Evolutionary conservation across 2,797 vertebrate genomes (phyloP), one percentile per base, ranked within the genome.

Genomic region (Xenentodon cancila): DNA sequence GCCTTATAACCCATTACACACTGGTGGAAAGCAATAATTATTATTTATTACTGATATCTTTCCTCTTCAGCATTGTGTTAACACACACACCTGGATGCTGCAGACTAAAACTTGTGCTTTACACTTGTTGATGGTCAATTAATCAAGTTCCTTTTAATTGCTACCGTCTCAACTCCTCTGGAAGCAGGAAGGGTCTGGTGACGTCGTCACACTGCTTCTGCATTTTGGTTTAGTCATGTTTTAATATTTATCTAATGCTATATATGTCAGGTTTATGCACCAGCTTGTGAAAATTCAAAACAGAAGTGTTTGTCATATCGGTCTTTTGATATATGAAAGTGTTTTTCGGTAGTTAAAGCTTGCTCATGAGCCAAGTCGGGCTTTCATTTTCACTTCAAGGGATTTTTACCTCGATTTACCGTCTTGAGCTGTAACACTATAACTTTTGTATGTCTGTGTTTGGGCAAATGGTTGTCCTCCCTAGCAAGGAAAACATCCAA

Each of bases 121-220:
- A 25, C 25, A 25, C 5, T 30, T 30, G 55, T 34, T 48, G 46
- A 42, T 68, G 75, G 73, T 82, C 69, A 71, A 69, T 81, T 69
- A 59, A 34, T 30, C 30, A 30, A 6, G 30, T 30, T 30, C 7
- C 4, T 30, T n/a, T 8, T 30, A 30, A 30, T 8, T 5, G 30
- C 30, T 30, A 30, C 30, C 30, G 7, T 30, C 30, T 30, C 30
- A 8, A 30, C 7, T 8, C 30, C 30, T 30, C 1, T 30, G 30
- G 30, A 30, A 30, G 30, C 30, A 30, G 30, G 30, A 30, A 30
- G 30, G 30, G 7, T 30, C 3, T 13, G 11, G 34, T 11, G 34
- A 13, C 1, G 9, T 37, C 12, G 12, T 4, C 34, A 37, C 34
- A 3, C 34, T 11, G 34, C 12, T 37, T 5, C 12, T 37, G 34